Conservation (phyloP, 2,888 invertebrate species). For the Eurytoma californica region DNA sequence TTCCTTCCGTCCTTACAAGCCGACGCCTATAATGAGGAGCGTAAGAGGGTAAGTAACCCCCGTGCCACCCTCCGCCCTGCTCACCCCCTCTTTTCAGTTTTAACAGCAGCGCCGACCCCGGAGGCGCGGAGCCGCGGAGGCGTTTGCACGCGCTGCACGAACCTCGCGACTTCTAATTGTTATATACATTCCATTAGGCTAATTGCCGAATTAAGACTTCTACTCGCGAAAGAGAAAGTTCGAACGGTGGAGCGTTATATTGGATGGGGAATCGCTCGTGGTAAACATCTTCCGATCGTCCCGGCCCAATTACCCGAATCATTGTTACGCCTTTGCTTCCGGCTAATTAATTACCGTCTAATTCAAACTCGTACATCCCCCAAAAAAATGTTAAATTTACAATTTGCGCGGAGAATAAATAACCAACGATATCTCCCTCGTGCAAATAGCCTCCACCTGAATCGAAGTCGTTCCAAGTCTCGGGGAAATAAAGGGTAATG, state of each 20-base stretch:
- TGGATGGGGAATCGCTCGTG: conserved; percentile 48
- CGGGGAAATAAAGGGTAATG: conserved; percentile 32
- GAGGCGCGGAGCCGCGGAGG: conserved; percentile 9
- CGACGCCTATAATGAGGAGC: conserved; percentile 62
- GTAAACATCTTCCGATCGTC: conserved; percentile 55
- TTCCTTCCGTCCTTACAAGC: conserved; percentile 56
- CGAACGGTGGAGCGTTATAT: conserved; percentile 42
- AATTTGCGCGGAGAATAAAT: conserved; percentile 6
- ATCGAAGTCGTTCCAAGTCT: conserved; percentile 41
- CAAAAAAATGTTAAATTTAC: neutral
- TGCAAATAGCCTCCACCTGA: conserved; percentile 18
- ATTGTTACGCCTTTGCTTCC: neutral
- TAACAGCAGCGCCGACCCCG: conserved; percentile 52
- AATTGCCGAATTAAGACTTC: conserved; percentile 74
- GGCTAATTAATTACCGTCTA: conserved; percentile 5
- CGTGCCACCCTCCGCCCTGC: conserved; percentile 55
- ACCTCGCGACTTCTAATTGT: conserved; percentile 71
- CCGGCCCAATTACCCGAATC: conserved; percentile 43
- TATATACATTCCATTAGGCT: conserved; percentile 76
- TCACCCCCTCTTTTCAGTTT: conserved; percentile 61
- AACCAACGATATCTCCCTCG: neutral
- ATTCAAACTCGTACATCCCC: neutral
- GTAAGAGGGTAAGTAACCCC: conserved; percentile 63
- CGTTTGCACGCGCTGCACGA: conserved; percentile 57
- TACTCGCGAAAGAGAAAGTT: conserved; percentile 50